phyloP scores from a whole-genome alignment of 2,797 vertebrate genomes.

The Pagetopsis macropterus region DNA sequence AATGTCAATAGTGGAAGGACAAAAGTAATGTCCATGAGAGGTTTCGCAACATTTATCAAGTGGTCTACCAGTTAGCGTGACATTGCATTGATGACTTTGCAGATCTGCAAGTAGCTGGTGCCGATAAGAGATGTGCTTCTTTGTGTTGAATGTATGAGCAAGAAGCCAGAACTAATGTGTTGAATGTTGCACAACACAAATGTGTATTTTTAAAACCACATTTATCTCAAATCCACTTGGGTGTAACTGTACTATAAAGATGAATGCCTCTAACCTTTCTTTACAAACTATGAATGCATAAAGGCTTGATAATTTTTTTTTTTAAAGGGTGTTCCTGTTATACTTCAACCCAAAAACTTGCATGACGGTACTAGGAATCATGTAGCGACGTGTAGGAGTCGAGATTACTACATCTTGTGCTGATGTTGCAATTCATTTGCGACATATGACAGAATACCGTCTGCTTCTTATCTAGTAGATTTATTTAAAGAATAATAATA shows the following conservation, averaged over 20 bases:
- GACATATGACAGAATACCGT: not conserved
- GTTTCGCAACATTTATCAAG: conserved; percentile 24
- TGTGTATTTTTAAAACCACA: conserved; percentile 1
- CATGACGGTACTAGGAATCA: not conserved
- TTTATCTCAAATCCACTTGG: not conserved
- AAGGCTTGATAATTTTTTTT: not conserved
- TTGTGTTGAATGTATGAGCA: conserved; percentile 1
- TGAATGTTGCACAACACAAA: conserved; percentile 3
- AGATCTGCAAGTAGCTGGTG: conserved; percentile 14
- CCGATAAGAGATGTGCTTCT: conserved; percentile 31
- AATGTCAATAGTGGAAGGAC: too few relatives aligned
- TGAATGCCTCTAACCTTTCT: not conserved
- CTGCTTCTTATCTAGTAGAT: not conserved
- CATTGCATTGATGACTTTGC: conserved; percentile 19
- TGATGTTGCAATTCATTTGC: not conserved
- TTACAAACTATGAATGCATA: not conserved
- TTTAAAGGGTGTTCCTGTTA: not conserved
- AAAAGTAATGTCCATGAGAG: not conserved
- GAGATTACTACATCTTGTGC: not conserved
- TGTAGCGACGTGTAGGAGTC: not conserved
- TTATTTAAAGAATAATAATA: not conserved
- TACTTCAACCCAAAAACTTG: not conserved
- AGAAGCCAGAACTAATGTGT: not conserved
- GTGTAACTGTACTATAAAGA: not conserved
- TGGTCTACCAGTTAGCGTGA: conserved; percentile 10